A percentile compares a stretch with the other conserved stretches of the same genome.
Conservation (phyloP, 2,888 invertebrate genomes). For the Synanthedon andrenaeformis region DNA sequence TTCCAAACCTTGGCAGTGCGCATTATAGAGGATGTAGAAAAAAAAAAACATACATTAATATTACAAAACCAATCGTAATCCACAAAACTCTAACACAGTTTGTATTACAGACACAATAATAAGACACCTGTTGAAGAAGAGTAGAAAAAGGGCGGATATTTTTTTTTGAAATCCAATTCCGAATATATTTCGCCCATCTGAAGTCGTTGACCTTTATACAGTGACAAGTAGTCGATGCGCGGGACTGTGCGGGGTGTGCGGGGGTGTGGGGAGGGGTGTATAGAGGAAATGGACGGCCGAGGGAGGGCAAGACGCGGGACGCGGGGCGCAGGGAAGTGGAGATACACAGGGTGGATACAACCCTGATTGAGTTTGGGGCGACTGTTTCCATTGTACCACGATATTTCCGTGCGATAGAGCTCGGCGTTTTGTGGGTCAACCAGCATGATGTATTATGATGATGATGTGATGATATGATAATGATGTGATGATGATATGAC, state of each 20-base stretch:
- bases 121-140: background rate
- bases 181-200: constrained; percentile 13
- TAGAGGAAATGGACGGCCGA: too few relatives aligned
- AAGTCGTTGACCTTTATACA: constrained; percentile 43
- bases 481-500: too few relatives aligned
- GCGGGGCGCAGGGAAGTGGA: constrained; percentile 6
- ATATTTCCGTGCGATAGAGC: background rate
- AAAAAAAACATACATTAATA: too few relatives aligned
- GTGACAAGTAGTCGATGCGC: constrained; percentile 18
- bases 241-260: constrained; percentile 7
- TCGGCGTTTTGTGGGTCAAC: too few relatives aligned
- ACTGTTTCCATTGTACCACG: constrained; percentile 19
- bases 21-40: too few relatives aligned
- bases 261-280: constrained; percentile 5
- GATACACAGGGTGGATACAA: constrained; percentile 10
- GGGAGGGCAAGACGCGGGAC: background rate
- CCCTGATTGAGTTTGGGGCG: constrained; percentile 16
- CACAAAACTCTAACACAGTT: too few relatives aligned
- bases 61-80: too few relatives aligned
- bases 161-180: background rate
- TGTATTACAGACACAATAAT: too few relatives aligned
- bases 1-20: too few relatives aligned
- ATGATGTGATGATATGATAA: too few relatives aligned
- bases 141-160: background rate
- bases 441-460: too few relatives aligned